These are phyloP conservation scores for Pristionchus arcanus DNA, from an alignment of 2,888 invertebrate genomes.

Conservation along the genomic window DNA sequence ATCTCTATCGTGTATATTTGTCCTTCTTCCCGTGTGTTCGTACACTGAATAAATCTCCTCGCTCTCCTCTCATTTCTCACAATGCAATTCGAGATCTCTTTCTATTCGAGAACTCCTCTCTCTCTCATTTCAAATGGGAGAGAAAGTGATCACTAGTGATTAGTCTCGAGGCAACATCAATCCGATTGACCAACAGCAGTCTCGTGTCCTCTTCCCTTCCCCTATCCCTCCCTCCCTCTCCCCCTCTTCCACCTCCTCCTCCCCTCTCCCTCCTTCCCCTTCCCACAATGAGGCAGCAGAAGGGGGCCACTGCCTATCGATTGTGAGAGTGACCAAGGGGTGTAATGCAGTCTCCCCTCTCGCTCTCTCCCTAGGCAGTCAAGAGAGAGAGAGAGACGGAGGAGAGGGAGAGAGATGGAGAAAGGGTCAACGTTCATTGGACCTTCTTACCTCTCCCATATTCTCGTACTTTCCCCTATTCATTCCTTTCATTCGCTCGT, in stretches of 20 bases:
- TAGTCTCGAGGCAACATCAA: not conserved
- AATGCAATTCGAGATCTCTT: conserved; percentile 27
- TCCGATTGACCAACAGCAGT: conserved; percentile 35
- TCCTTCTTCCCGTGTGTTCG: conserved; percentile 1
- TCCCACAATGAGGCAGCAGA: conserved; percentile 50
- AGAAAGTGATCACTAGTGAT: conserved; percentile 50
- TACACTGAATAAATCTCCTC: conserved; percentile 42
- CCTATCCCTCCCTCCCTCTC: conserved; percentile 8
- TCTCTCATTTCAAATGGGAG: conserved; percentile 16
- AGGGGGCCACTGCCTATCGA: conserved; percentile 51
- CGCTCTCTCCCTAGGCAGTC: conserved; percentile 17
- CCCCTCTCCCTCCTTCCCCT: conserved; percentile 25
- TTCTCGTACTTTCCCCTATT: not conserved
- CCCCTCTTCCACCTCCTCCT: conserved; percentile 37
- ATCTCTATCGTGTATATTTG: conserved; percentile 34
- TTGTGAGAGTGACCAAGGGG: conserved; percentile 50
- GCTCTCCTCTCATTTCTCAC: conserved; percentile 10
- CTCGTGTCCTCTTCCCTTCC: not conserved
- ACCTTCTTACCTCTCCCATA: conserved; percentile 28
- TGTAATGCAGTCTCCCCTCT: conserved; percentile 51
- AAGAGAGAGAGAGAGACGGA: not conserved
- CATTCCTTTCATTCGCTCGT: conserved; percentile 22
- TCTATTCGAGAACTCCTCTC: not conserved
- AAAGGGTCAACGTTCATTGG: conserved; percentile 39
- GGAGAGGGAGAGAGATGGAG: not conserved